A percentile compares a stretch with the other conserved stretches of the same genome.
phyloP scores from a whole-genome alignment of 2,888 invertebrate species.

The Chrysodeixis includens region DNA sequence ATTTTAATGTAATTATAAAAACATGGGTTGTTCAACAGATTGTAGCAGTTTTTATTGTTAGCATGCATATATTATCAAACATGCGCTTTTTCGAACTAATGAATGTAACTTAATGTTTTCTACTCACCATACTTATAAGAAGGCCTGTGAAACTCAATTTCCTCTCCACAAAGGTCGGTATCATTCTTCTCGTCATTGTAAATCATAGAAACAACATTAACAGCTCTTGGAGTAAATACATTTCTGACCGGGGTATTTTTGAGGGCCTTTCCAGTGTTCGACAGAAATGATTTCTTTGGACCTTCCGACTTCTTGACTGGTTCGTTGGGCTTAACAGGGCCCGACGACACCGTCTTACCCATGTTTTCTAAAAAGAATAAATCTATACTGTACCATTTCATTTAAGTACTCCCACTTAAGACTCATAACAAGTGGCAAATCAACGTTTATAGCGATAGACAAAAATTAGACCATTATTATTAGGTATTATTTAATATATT shows the following conservation, averaged over 20 bases:
- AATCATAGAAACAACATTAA: conserved; percentile 77
- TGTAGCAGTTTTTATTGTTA: no score
- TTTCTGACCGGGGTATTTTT: conserved; percentile 77
- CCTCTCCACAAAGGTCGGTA: conserved; percentile 66
- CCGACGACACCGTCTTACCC: conserved; percentile 75
- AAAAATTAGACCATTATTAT: no score
- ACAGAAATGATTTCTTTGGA: conserved; percentile 79
- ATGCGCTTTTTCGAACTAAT: no score
- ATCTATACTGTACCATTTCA: background rate
- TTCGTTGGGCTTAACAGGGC: conserved; percentile 79
- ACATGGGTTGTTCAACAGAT: no score
- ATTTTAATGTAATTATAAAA: no score
- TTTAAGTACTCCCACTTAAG: conserved; percentile 5
- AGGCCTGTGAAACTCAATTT: conserved; percentile 79
- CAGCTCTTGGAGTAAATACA: conserved; percentile 75
- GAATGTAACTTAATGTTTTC: background rate
- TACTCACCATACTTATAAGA: conserved; percentile 72
- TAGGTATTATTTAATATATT: background rate
- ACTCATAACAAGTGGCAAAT: background rate
- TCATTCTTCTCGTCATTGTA: conserved; percentile 74
- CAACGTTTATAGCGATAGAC: no score
- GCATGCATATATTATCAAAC: no score
- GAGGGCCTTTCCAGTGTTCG: conserved; percentile 79
- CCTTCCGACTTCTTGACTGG: conserved; percentile 76
- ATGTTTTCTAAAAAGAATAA: conserved; percentile 75